A percentile compares a stretch with the other conserved stretches of the same genome.
Conservation (phyloP, 1,140 invertebrate genomes). For the Aphis gossypii region DNA sequence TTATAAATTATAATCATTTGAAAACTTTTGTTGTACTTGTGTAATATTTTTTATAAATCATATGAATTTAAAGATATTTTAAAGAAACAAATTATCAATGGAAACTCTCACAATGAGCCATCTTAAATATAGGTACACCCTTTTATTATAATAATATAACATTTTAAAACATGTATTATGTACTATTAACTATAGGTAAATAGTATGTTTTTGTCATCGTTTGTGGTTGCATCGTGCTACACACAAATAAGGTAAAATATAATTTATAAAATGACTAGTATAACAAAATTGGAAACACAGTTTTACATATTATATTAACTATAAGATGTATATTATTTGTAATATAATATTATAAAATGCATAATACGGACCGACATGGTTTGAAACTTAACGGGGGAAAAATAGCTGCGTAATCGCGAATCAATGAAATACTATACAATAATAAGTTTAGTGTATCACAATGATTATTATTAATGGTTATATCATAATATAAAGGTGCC, state of each 20-base stretch:
- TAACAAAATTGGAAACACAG: background rate
- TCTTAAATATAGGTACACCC: background rate
- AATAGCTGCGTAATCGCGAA: constrained; percentile 33
- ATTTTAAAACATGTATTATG: background rate
- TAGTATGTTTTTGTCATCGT: background rate
- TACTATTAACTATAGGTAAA: background rate
- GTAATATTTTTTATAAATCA: background rate
- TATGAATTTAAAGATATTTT: background rate
- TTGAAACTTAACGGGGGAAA: background rate
- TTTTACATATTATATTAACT: background rate
- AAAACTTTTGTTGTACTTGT: background rate
- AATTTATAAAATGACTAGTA: background rate
- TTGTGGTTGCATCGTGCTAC: background rate
- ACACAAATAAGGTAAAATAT: background rate
- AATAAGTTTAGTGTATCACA: background rate
- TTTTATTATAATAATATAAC: background rate
- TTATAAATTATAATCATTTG: background rate
- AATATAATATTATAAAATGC: background rate
- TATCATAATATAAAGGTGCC: background rate
- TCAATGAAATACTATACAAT: constrained; percentile 16
- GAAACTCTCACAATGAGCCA: background rate
- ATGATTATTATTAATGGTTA: background rate
- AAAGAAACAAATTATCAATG: background rate
- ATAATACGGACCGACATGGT: background rate
- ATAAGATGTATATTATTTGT: background rate